Evolutionary conservation across 2,797 vertebrate genomes (phyloP).

Genomic region (Gambusia yucatana): DNA sequence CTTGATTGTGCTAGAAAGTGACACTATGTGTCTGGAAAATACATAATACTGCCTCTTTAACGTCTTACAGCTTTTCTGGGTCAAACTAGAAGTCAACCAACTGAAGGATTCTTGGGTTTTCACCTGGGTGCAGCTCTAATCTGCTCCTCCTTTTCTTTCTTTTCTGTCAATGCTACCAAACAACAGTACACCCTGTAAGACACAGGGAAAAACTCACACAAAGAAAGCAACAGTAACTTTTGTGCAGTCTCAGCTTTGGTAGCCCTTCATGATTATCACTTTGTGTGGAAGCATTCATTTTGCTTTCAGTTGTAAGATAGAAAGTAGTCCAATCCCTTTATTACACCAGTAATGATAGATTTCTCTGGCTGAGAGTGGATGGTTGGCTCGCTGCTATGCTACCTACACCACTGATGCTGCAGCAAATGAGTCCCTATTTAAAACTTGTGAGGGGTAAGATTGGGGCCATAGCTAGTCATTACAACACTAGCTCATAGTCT

Average conservation of each 20-base stretch:
- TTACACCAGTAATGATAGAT: constrained; percentile 79
- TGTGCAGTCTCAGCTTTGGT: constrained; percentile 61
- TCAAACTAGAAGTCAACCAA: neutral
- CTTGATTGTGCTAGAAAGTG: no score
- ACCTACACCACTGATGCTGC: constrained; percentile 75
- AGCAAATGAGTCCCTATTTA: constrained; percentile 73
- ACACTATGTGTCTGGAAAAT: no score
- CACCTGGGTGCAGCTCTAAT: neutral
- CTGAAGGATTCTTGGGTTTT: constrained; percentile 1
- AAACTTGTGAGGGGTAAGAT: constrained; percentile 76
- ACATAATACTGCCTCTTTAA: neutral
- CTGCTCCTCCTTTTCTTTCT: neutral
- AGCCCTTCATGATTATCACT: constrained; percentile 74
- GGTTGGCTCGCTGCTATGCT: constrained; percentile 56
- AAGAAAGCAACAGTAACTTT: constrained; percentile 56
- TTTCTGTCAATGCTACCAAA: constrained; percentile 37
- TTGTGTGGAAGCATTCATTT: constrained; percentile 81
- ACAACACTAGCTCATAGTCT: constrained; percentile 68
- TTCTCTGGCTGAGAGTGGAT: constrained; percentile 65
- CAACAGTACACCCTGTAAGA: constrained; percentile 47
- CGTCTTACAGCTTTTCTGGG: neutral
- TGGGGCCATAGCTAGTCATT: constrained; percentile 75
- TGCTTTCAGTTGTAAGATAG: constrained; percentile 74
- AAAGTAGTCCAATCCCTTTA: constrained; percentile 71
- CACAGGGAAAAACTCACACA: constrained; percentile 56